phyloP scores from a whole-genome alignment of 2,888 invertebrate genomes.

The Pyrrhosoma nymphula region DNA sequence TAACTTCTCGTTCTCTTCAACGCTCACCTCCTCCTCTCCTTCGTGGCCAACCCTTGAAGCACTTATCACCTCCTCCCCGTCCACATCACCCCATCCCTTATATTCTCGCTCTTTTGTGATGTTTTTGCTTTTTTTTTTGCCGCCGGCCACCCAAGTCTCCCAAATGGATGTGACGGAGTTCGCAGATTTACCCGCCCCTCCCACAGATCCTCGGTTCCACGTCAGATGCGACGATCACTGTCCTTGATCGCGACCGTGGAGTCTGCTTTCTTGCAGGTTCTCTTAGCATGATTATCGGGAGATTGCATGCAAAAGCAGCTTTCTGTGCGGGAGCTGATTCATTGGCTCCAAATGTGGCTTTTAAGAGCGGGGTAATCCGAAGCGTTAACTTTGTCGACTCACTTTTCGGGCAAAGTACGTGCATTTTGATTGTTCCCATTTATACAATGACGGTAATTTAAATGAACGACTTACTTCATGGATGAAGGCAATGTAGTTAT shows the following conservation, averaged over 20 bases:
- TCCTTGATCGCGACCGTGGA: neutral
- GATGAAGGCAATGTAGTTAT: too few relatives aligned
- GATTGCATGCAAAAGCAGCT: neutral
- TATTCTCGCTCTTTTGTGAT: neutral
- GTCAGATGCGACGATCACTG: neutral
- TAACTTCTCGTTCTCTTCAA: too few relatives aligned
- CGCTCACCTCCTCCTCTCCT: neutral
- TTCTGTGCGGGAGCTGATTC: too few relatives aligned
- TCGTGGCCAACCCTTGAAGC: neutral
- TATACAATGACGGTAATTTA: too few relatives aligned
- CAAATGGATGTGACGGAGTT: constrained; percentile 64
- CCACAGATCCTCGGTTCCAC: neutral
- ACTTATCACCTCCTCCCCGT: neutral
- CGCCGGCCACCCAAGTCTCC: constrained; percentile 60
- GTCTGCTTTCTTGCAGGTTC: neutral
- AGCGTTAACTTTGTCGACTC: too few relatives aligned
- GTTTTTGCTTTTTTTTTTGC: neutral
- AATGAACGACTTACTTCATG: too few relatives aligned
- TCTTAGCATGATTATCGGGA: neutral
- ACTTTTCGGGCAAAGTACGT: too few relatives aligned
- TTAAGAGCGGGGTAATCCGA: too few relatives aligned
- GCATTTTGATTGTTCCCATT: too few relatives aligned
- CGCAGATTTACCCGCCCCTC: neutral
- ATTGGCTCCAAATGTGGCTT: too few relatives aligned
- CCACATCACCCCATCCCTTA: neutral